Evolutionary conservation across 2,797 vertebrate species (phyloP), one percentile per base, ranked within the genome.

Genomic region (Emys orbicularis): DNA sequence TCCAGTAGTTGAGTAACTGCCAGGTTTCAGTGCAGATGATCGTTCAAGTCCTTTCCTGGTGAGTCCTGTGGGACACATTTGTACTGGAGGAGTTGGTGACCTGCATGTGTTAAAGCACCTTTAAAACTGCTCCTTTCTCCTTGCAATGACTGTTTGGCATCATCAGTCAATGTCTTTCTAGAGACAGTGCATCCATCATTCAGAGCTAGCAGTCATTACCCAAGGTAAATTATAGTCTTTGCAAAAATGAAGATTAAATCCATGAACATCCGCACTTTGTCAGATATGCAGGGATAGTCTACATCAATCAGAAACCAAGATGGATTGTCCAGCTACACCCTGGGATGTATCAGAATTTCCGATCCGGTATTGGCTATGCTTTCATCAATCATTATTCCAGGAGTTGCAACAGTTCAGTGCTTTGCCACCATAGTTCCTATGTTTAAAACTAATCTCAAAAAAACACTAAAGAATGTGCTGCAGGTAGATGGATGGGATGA

Each of bases 131-230:
- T 79, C 16, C 29, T 88, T 93, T n/a, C 65, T 61, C 27, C 56
- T 83, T 81, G 74, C 25, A 12, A 1, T 41, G 65, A 19, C 59
- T 74, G 13, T 52, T 18, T 1, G 0, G 53, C 25, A 25, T 41
- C 47, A 49, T 83, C 83, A 90, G 56, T 50, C 50, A 5, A 47
- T 83, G 68, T 76, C 53, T 84, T 89, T 79, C 34, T 4, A 34
- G 52, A 37, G 79, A 68, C 86, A 85, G 56, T 12, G 4, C 13
- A 54, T 87, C 68, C 80, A 8, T 72, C 1, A 0, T 57, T 59
- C 5, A 16, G 86, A 77, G 0, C 0, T 19, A 16, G 82, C n/a
- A 1, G 0, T 54, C 91, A 81, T 86, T 44, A 0, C 0, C 7
- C 84, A 76, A 16, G 52, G 21, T 65, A 77, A 84, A 57, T 29